Evolutionary conservation across 2,113 vertebrate genomes (phyloP).

Genomic region (Mus pahari): DNA sequence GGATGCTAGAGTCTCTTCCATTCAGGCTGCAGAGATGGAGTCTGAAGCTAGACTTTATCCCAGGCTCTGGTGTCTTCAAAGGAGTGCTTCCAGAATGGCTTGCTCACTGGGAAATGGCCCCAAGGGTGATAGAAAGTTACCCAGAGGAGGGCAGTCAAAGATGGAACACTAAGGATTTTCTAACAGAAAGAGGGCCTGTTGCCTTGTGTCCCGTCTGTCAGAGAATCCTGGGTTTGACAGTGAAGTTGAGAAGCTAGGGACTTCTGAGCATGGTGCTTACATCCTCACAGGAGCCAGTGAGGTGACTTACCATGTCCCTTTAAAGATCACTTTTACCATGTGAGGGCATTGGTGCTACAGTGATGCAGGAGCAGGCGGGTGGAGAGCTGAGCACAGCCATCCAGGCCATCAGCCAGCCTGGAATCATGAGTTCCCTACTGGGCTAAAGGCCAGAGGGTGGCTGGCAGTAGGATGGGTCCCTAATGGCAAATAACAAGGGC

Average conservation of each 20-base stretch:
- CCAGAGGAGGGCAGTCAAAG: not conserved
- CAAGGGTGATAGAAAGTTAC: not conserved
- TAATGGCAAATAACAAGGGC: not conserved
- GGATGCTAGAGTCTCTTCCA: not conserved
- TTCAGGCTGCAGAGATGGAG: not conserved
- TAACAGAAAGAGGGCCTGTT: not conserved
- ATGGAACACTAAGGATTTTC: not conserved
- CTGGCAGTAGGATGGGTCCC: not conserved
- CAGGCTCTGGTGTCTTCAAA: not conserved
- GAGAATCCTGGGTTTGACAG: not conserved
- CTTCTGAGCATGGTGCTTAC: not conserved
- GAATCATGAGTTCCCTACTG: not conserved
- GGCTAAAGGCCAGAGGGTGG: not conserved
- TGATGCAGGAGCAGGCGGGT: fast-evolving
- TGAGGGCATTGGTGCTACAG: not conserved
- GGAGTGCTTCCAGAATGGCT: not conserved
- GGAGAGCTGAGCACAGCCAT: not conserved
- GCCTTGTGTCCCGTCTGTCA: not conserved
- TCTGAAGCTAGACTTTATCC: not conserved
- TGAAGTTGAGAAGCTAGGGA: not conserved
- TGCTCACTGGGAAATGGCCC: no score
- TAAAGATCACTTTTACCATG: not conserved
- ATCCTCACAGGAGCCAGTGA: not conserved
- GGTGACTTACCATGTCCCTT: not conserved
- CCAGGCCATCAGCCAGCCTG: not conserved